phyloP scores from a whole-genome alignment of 2,113 vertebrate genomes.

The Cervus canadensis region DNA sequence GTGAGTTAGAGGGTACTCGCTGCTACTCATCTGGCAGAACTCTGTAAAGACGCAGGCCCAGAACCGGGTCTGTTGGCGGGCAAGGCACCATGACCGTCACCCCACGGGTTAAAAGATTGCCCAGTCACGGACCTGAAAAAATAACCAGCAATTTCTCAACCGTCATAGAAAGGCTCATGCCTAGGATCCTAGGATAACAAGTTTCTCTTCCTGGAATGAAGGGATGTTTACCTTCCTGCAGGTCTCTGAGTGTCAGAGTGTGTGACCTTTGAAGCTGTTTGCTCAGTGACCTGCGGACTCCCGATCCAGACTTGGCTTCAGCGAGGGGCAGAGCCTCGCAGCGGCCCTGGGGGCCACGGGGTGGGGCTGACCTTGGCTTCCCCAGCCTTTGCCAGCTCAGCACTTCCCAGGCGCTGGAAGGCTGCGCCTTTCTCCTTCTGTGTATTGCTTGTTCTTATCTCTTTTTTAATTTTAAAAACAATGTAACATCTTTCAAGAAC shows the following conservation, averaged over 20 bases:
- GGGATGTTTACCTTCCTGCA: slow-evolving; percentile 7
- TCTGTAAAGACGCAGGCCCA: neutral
- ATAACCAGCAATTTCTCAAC: neutral
- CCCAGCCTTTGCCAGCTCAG: slow-evolving; percentile 44
- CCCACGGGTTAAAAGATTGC: neutral
- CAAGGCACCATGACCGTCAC: neutral
- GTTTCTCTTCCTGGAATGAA: neutral
- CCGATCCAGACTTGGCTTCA: neutral
- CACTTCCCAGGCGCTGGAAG: neutral
- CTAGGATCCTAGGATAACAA: neutral
- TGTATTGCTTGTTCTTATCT: neutral
- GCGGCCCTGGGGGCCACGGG: neutral
- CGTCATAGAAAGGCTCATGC: neutral
- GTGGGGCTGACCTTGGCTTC: neutral
- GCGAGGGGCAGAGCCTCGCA: neutral
- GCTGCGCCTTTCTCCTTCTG: neutral
- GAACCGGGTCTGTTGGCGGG: neutral
- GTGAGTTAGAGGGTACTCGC: neutral
- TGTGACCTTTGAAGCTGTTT: slow-evolving; percentile 2
- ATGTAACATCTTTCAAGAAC: neutral
- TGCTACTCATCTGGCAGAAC: neutral
- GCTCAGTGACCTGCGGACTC: slow-evolving; percentile 25
- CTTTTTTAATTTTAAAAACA: neutral
- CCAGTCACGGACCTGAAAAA: neutral
- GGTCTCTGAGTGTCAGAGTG: neutral